Evolutionary conservation across 2,113 vertebrate genomes (phyloP).

Genomic region (Bujurquina vittata): DNA sequence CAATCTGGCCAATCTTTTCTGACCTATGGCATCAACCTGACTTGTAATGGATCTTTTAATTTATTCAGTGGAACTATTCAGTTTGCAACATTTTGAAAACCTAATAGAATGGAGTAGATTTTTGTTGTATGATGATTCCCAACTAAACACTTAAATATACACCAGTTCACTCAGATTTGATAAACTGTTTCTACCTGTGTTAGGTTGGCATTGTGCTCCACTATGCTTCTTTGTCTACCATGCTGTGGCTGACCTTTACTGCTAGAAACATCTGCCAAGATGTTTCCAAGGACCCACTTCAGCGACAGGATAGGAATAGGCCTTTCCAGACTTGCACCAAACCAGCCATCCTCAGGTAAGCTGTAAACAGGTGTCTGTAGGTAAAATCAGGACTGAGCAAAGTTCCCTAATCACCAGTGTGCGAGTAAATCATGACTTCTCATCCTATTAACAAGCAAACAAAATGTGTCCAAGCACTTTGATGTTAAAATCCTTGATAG

Average conservation of each 20-base stretch:
- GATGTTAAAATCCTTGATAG: too few species aligned
- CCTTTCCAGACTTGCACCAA: slow-evolving; percentile 74
- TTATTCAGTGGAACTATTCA: neutral
- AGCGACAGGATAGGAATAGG: slow-evolving; percentile 78
- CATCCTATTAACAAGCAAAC: too few species aligned
- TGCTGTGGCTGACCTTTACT: slow-evolving; percentile 92
- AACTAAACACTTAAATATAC: neutral
- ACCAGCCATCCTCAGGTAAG: slow-evolving; percentile 89
- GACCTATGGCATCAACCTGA: neutral
- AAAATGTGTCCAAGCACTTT: too few species aligned
- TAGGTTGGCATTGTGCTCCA: slow-evolving; percentile 93
- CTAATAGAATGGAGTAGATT: neutral
- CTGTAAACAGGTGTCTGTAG: neutral
- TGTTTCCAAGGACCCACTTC: slow-evolving; percentile 86
- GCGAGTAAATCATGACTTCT: too few species aligned
- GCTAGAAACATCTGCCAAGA: slow-evolving; percentile 93
- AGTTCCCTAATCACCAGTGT: too few species aligned
- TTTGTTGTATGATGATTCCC: neutral
- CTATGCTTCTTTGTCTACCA: slow-evolving; percentile 90
- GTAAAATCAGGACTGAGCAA: too few species aligned
- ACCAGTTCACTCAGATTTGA: neutral
- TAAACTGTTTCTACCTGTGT: slow-evolving; percentile 7
- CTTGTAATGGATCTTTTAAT: neutral
- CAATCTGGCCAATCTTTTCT: too few species aligned
- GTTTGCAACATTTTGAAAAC: neutral